phyloP scores from a whole-genome alignment of 2,888 invertebrate species.

The Octonoba sinensis region DNA sequence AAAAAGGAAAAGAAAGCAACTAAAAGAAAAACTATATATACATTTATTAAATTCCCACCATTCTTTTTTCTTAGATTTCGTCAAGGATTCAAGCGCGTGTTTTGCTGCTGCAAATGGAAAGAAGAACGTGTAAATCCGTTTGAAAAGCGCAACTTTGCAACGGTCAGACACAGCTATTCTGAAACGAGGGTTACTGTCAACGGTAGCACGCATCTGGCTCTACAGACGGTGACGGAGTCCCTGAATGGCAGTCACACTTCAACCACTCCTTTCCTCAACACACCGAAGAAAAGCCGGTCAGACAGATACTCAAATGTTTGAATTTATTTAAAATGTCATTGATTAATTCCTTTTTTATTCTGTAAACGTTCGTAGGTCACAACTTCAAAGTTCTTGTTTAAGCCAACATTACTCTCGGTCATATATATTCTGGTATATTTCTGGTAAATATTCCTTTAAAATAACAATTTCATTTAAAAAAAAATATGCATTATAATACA shows the following conservation, averaged over 20 bases:
- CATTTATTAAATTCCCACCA: not conserved
- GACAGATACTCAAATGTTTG: conserved; percentile 48
- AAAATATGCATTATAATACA: no score
- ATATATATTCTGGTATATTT: no score
- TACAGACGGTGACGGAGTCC: conserved; percentile 66
- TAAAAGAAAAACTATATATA: conserved; percentile 2
- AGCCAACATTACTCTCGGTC: no score
- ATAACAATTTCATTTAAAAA: no score
- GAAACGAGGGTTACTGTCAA: conserved; percentile 65
- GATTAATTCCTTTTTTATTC: no score
- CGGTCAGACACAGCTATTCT: conserved; percentile 65
- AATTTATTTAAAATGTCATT: not conserved
- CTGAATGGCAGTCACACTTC: conserved; percentile 64
- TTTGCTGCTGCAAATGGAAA: conserved; percentile 61
- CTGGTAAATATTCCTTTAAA: no score
- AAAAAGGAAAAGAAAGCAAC: not conserved
- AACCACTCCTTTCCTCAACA: conserved; percentile 54
- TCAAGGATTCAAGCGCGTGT: conserved; percentile 66
- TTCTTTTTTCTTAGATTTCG: conserved; percentile 61
- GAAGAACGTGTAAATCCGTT: conserved; percentile 54
- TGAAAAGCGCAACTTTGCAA: conserved; percentile 62
- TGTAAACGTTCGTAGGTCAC: no score
- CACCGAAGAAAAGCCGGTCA: not conserved
- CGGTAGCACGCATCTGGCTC: conserved; percentile 61
- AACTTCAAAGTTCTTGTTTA: no score